A percentile compares a stretch with the other conserved stretches of the same genome.
Conservation (phyloP, 2,888 invertebrate genomes). For the Teleiodes luculella region DNA sequence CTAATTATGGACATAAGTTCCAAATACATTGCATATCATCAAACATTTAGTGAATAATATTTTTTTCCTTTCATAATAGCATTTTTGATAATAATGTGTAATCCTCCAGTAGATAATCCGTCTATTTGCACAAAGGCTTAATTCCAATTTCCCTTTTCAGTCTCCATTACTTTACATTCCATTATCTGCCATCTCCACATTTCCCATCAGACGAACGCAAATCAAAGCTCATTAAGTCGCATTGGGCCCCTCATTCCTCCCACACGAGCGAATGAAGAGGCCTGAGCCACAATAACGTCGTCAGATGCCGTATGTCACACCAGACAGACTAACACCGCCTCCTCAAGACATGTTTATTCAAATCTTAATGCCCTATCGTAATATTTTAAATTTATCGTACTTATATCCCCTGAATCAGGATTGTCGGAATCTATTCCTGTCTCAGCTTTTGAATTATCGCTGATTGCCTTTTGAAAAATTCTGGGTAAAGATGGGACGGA, state of each 20-base stretch:
- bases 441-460: slow-evolving; percentile 35
- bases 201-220: slow-evolving; percentile 12
- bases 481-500: slow-evolving; percentile 19
- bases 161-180: neutral
- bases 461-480: slow-evolving; percentile 26
- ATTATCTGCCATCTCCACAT: slow-evolving; percentile 2
- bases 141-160: neutral
- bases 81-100: no score
- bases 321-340: slow-evolving; percentile 38
- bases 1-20: no score
- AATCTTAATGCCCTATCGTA: slow-evolving; percentile 61
- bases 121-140: neutral
- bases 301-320: slow-evolving; percentile 44
- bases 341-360: slow-evolving; percentile 66
- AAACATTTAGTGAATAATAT: no score
- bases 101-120: no score
- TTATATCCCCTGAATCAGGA: slow-evolving; percentile 25
- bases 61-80: no score
- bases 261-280: slow-evolving; percentile 44
- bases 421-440: slow-evolving; percentile 30
- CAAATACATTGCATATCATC: no score
- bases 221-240: slow-evolving; percentile 24
- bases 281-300: slow-evolving; percentile 46
- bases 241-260: slow-evolving; percentile 10
- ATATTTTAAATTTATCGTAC: slow-evolving; percentile 59